Base-by-base conservation (phyloP, 2,113 vertebrate species). In the Pitta sordida region DNA sequence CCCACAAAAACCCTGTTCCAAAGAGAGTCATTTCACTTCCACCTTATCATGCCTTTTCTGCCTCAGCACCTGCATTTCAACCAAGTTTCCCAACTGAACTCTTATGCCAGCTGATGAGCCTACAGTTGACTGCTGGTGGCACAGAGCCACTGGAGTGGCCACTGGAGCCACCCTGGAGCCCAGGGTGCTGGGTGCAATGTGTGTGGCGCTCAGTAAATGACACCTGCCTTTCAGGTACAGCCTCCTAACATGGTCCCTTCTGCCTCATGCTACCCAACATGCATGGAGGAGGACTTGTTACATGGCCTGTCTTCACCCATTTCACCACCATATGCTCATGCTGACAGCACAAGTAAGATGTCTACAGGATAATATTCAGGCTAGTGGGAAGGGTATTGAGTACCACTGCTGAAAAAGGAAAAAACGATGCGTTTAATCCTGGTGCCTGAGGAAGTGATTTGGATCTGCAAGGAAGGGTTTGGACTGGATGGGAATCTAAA, bases 251-350 rank as follows among this genome's bases (percentile, higher is more conserved):
- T 0, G 0, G 12, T 20, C 32, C 37, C 52, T 86, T 51, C 59
- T 18, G 2, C 13, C 41, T 62, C 36, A 13, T 0, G 0, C 10
- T 48, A 3, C 7, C 69, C 52, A 20, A 27, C 19, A 8, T 6
- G 20, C 8, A 3, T 1, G 12, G 63, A 62, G 30, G 49, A 76
- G 23, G 49, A 27, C 21, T 65, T 52, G 44, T 10, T 34, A 3
- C 0, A 6, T 4, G 30, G 13, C 62, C 36, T 7, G 12, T 4
- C 21, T 46, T 52, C 1, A 5, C 21, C 44, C 5, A 4, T 24
- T 15, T 9, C 5, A 13, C 0, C 5, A 22, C 18, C 27, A 51
- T 39, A 8, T 1, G 13, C 65, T 65, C 32, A 32, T 67, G 24
- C 22, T 79, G 37, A 30, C 43, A 44, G 16, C 11, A 44, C 12